These are phyloP conservation scores for Azorinus chamasolen DNA, from an alignment of 2,888 invertebrate species.

Conservation along the genomic window DNA sequence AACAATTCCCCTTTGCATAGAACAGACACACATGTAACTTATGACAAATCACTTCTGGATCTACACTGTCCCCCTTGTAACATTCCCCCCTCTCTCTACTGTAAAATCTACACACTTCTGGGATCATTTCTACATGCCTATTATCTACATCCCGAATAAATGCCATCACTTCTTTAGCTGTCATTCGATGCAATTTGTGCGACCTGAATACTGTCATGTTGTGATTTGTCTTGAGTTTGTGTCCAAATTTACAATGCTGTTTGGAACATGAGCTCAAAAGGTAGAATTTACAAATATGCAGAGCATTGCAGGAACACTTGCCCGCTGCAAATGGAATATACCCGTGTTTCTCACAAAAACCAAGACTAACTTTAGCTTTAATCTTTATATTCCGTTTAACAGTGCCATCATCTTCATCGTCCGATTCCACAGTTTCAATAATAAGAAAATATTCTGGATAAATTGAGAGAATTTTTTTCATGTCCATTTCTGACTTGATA, in stretches of 20 bases:
- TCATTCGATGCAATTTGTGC: slow-evolving; percentile 48
- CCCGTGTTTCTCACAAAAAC: slow-evolving; percentile 59
- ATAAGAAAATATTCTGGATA: slow-evolving; percentile 53
- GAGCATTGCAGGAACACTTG: slow-evolving; percentile 47
- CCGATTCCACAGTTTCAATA: slow-evolving; percentile 43
- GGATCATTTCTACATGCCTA: slow-evolving; percentile 48
- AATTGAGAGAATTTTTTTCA: slow-evolving; percentile 52
- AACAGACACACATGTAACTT: slow-evolving; percentile 49
- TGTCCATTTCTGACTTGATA: slow-evolving; percentile 38
- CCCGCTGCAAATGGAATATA: slow-evolving; percentile 52
- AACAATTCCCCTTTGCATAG: slow-evolving; percentile 40
- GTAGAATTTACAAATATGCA: slow-evolving; percentile 60
- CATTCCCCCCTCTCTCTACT: slow-evolving; percentile 43
- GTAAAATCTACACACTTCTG: slow-evolving; percentile 55
- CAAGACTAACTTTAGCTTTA: slow-evolving; percentile 43
- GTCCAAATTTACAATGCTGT: slow-evolving; percentile 54
- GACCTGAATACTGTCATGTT: slow-evolving; percentile 48
- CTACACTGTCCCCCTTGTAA: slow-evolving; percentile 52
- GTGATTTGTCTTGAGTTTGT: slow-evolving; percentile 59
- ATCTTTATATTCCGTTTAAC: slow-evolving; percentile 40
- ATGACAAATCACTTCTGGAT: slow-evolving; percentile 47
- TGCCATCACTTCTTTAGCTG: slow-evolving; percentile 43
- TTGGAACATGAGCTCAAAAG: slow-evolving; percentile 43
- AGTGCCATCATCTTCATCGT: slow-evolving; percentile 46
- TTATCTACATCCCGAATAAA: slow-evolving; percentile 44